Evolutionary conservation across 2,888 invertebrate species (phyloP), one percentile per base, ranked within the genome.

Genomic region (Xestia ashworthii): DNA sequence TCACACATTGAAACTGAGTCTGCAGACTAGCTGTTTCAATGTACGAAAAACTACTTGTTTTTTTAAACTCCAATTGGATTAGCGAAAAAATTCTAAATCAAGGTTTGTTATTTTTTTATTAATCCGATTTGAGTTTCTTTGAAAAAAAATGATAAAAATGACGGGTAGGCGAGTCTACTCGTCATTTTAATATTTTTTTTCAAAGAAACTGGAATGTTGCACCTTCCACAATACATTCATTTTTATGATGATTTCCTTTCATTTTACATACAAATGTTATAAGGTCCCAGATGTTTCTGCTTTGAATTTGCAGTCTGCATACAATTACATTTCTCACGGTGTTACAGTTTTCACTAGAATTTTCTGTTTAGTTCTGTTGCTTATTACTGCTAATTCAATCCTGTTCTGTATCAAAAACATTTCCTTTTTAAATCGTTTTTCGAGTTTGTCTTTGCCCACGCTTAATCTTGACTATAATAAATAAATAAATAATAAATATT

Each of bases 241-340:
- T 69, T 9, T 68, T 68, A 74, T 50, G n/a, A 58, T 53, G 22
- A n/a, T 81, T 70, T 69, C 5, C 14, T 69, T 70, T 19, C 5
- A 70, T 55, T 70, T 79, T 70, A 48, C 53, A 58, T 75, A 41
- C 19, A 81, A 69, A 69, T 81, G 58, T 25, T 66, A 66, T 9
- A 44, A 1, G 32, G 60, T n/a, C 60, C 19, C 80, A 81, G 69
- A 70, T 80, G 81, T 69, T 68, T 65, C 44, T 69, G 25, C 25
- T 53, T 46, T 19, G 65, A 38, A 75, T 75, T 69, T 69, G 80
- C 68, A 74, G 46, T 80, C 41, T 80, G 55, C 44, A 58, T 80
- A 50, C 50, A 50, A 75, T 80, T 69, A 69, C 9, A 66, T 44
- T 46, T 60, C 65, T 60, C 58, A 22, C 14, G 62, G 0, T 25